A percentile compares a stretch with the other conserved stretches of the same genome.
Evolutionary conservation across 2,113 vertebrate genomes (phyloP).

Genomic region (Seriola rivoliana): DNA sequence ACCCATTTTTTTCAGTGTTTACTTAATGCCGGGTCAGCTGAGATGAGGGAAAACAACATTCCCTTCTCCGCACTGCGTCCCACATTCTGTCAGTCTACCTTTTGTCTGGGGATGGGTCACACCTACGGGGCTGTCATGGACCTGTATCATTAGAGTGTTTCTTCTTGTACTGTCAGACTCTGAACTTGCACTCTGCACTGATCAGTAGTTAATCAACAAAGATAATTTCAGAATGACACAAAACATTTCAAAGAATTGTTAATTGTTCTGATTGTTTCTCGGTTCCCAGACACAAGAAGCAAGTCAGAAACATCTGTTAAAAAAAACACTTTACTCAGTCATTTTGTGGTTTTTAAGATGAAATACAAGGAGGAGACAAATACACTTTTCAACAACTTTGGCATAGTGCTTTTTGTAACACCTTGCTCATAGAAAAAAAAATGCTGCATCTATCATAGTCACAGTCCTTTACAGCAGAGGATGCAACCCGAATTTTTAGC

Average conservation of each 20-base stretch:
- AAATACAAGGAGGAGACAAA: not conserved
- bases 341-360: not conserved
- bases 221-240: not conserved
- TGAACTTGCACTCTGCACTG: not conserved
- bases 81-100: slow-evolving; percentile 44
- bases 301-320: slow-evolving; percentile 29
- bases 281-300: not conserved
- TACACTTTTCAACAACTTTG: not conserved
- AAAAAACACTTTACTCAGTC: not conserved
- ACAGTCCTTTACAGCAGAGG: not conserved
- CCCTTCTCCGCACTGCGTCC: slow-evolving; percentile 23
- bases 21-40: slow-evolving; percentile 65
- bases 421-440: too few relatives aligned
- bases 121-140: slow-evolving; percentile 29
- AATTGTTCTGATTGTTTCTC: not conserved
- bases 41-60: slow-evolving; percentile 61
- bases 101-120: slow-evolving; percentile 54
- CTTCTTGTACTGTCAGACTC: not conserved
- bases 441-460: not conserved
- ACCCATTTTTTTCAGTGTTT: slow-evolving; percentile 55
- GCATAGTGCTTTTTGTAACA: too few relatives aligned
- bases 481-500: not conserved
- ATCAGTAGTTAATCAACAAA: not conserved
- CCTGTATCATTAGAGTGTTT: slow-evolving; percentile 15
- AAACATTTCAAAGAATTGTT: slow-evolving; percentile 8